Evolutionary conservation across 1,140 invertebrate genomes (phyloP), one percentile per base, ranked within the genome.

Genomic region (Atta texana): DNA sequence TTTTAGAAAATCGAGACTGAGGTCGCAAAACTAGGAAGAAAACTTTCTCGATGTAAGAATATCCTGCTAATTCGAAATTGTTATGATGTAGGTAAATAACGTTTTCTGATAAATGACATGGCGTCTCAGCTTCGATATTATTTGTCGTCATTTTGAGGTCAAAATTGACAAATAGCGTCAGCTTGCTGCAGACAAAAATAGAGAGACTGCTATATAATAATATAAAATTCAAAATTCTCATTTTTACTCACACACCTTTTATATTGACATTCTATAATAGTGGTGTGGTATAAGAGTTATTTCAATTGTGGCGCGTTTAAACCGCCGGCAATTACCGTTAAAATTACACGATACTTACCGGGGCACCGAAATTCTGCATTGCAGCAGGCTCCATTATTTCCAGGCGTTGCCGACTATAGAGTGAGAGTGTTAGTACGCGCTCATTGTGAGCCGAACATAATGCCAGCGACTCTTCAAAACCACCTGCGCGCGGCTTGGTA

Each of bases 281-380:
- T 21, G 69, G 64, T 10, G 49, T 44, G 59, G 57, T 91, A 89
- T 87, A 90, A 92, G 88, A 86, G 90, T 86, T 92, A 92, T 94
- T 94, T 92, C 93, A 92, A 94, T 94, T 94, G 92, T 89, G 90
- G 88, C 87, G 80, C 85, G 82, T 78, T 91, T 74, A 91, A 93
- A 91, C 88, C 89, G 63, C 92, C 49, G 72, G 90, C 89, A 94
- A 93, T 94, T 94, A 93, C 88, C 87, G 72, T 89, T 85, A 88
- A 91, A 93, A 93, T 93, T 93, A 92, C 91, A 92, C 90, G 88
- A 94, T 93, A 93, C 93, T 94, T 93, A 93, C 90, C 89, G 75
- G 85, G 84, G 82, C 87, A 90, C 91, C 90, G 80, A 93, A 93
- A 93, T 94, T 94, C 91, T 92, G 89, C 93, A 92, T 87, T 93